Conservation (phyloP, 2,888 invertebrate species). For the Perithous albicinctus region DNA sequence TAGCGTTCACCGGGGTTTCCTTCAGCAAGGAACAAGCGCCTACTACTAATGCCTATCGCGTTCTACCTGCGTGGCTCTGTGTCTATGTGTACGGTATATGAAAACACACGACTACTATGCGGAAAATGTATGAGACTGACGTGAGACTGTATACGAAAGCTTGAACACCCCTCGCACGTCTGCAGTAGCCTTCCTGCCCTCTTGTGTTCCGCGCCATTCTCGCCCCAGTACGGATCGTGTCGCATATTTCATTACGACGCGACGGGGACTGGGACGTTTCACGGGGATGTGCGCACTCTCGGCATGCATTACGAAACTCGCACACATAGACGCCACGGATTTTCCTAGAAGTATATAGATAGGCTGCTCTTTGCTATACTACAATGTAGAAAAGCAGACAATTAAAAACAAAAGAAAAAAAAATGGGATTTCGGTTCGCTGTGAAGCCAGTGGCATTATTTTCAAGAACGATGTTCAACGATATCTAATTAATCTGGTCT, state of each 20-base stretch:
- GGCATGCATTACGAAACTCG: conserved; percentile 54
- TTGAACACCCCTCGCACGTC: conserved; percentile 30
- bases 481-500: background rate
- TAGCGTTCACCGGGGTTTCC: conserved; percentile 54
- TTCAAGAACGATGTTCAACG: background rate
- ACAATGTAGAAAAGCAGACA: too few relatives aligned
- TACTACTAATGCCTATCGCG: conserved; percentile 15
- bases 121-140: conserved; percentile 27
- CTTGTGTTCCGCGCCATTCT: conserved; percentile 37
- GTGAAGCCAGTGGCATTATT: background rate
- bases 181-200: conserved; percentile 37
- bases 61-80: background rate
- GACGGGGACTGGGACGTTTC: conserved; percentile 27
- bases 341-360: conserved; percentile 9
- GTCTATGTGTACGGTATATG: conserved; percentile 25
- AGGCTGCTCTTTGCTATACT: conserved; percentile 1
- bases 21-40: conserved; percentile 19
- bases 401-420: too few relatives aligned
- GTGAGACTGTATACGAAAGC: conserved; percentile 32
- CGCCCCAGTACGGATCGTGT: conserved; percentile 46
- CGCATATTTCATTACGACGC: conserved; percentile 65
- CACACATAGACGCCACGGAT: conserved; percentile 20
- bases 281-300: conserved; percentile 51
- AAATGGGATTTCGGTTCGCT: background rate
- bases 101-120: conserved; percentile 45